Conservation (phyloP, 1,140 invertebrate genomes). For the Drosophila aff. region DNA sequence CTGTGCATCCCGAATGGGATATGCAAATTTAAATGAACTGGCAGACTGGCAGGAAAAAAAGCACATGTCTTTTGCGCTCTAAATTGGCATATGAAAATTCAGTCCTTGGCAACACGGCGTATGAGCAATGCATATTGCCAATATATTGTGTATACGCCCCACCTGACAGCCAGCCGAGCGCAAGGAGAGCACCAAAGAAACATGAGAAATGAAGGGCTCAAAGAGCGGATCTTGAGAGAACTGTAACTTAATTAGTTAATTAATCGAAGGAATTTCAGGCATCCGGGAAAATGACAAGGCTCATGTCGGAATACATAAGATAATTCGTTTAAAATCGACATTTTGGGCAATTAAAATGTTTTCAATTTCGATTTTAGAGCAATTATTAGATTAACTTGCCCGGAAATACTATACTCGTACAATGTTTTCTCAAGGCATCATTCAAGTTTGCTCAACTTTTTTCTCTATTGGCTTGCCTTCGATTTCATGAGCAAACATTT, state of each 20-base stretch:
- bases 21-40: constrained; percentile 36
- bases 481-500: neutral
- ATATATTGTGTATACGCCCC: constrained; percentile 28
- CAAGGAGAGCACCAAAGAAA: neutral
- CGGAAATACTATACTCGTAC: too few relatives aligned
- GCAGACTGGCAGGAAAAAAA: neutral
- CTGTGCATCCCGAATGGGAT: constrained; percentile 22
- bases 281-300: too few relatives aligned
- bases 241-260: constrained; percentile 1
- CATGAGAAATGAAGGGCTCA: neutral
- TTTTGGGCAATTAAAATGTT: neutral
- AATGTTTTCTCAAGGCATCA: neutral
- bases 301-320: neutral
- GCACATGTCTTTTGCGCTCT: constrained; percentile 3
- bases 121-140: constrained; percentile 17
- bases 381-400: neutral
- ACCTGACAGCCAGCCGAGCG: constrained; percentile 14
- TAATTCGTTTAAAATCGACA: neutral
- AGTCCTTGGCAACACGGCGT: constrained; percentile 9
- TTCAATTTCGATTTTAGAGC: neutral
- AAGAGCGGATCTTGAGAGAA: too few relatives aligned
- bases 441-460: too few relatives aligned
- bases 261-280: neutral
- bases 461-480: neutral
- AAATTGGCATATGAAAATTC: constrained; percentile 26